Conservation (phyloP, 2,113 vertebrate genomes). For the Pelobates fuscus region DNA sequence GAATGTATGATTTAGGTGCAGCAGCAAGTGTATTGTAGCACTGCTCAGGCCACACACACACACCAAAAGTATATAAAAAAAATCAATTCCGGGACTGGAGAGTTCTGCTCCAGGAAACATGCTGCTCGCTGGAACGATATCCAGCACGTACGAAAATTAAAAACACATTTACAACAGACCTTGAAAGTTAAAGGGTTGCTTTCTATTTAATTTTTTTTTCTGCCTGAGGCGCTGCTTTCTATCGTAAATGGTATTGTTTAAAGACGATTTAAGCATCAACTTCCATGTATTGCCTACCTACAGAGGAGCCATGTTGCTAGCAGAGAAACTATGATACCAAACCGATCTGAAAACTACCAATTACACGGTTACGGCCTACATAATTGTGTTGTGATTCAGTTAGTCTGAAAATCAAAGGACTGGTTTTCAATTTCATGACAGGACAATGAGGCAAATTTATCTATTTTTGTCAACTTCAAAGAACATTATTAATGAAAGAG, state of each 20-base stretch:
- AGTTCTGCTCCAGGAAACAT: slow-evolving; percentile 22
- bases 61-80: slow-evolving; percentile 31
- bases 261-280: slow-evolving; percentile 3
- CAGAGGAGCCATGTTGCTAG: slow-evolving; percentile 16
- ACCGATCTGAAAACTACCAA: too few relatives aligned
- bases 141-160: slow-evolving; percentile 27
- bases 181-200: slow-evolving; percentile 13
- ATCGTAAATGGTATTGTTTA: not conserved
- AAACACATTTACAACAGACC: slow-evolving; percentile 32
- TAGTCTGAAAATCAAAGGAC: too few relatives aligned
- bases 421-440: too few relatives aligned
- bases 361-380: too few relatives aligned
- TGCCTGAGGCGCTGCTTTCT: slow-evolving; percentile 3
- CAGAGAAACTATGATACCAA: not conserved
- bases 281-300: not conserved
- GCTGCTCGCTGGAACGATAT: slow-evolving; percentile 7
- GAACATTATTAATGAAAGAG: too few relatives aligned
- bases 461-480: too few relatives aligned
- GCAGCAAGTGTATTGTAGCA: slow-evolving; percentile 40
- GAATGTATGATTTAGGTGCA: slow-evolving; percentile 29
- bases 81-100: slow-evolving; percentile 10
- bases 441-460: too few relatives aligned
- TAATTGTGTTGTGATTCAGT: too few relatives aligned
- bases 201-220: not conserved
- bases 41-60: slow-evolving; percentile 42